Percentiles rank a stretch among this genome's conserved stretches.
Evolutionary conservation across 2,113 vertebrate species (phyloP).

Genomic region (Azemiops feae): DNA sequence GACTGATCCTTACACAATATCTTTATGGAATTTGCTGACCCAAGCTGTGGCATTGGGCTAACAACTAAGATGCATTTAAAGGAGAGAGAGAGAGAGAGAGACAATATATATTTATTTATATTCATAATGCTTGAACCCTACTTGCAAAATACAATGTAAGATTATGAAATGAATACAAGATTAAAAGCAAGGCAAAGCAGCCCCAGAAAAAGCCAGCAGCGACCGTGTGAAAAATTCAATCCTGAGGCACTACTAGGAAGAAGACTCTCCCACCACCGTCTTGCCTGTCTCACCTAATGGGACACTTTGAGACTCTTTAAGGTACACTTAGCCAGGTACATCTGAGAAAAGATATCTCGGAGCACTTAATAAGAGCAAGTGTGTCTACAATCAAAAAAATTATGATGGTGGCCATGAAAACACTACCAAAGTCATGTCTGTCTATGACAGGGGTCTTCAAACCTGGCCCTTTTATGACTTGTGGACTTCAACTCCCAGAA

Average conservation of each 20-base stretch:
- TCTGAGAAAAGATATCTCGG: not conserved
- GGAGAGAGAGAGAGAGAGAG: not conserved
- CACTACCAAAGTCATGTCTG: not conserved
- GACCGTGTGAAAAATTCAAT: not conserved
- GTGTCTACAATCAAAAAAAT: not conserved
- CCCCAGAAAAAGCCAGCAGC: not conserved
- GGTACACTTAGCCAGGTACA: not conserved
- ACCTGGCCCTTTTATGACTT: no score
- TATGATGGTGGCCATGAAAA: not conserved
- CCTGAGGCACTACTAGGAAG: not conserved
- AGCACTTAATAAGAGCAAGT: not conserved
- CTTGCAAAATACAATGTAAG: not conserved
- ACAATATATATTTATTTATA: not conserved
- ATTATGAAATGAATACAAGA: not conserved
- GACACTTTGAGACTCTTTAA: not conserved
- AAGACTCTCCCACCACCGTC: not conserved
- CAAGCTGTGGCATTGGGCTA: not conserved
- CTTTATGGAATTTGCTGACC: not conserved
- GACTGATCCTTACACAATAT: not conserved
- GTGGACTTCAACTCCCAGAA: no score
- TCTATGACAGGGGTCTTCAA: not conserved
- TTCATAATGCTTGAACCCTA: not conserved
- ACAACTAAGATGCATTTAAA: not conserved
- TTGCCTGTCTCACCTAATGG: not conserved
- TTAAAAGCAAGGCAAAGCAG: not conserved